Percentiles rank a stretch among this genome's conserved stretches.
These are phyloP conservation scores for Meriones unguiculatus DNA, from an alignment of 2,113 vertebrate species.

Conservation along the genomic window DNA sequence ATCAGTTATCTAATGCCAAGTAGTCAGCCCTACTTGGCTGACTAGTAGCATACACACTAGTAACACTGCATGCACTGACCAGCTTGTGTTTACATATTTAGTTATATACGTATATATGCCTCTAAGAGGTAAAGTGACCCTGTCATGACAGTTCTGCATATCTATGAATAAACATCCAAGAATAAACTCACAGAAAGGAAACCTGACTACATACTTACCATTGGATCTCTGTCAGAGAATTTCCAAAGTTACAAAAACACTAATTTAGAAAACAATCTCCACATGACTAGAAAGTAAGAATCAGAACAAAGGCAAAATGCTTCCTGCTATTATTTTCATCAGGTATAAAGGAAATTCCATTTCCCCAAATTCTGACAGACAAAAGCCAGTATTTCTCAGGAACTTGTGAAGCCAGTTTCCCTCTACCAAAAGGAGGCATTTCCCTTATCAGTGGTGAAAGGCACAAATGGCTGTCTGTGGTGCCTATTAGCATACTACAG, in stretches of 20 bases:
- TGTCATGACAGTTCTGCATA: not conserved
- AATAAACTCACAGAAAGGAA: conserved; percentile 28
- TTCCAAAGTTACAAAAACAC: conserved; percentile 51
- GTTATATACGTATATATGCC: not conserved
- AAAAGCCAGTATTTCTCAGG: not conserved
- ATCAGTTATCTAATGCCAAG: not conserved
- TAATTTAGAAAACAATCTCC: conserved; percentile 11
- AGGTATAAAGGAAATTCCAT: not conserved
- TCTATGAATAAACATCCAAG: not conserved
- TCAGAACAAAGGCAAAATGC: conserved; percentile 18
- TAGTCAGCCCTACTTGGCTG: not conserved
- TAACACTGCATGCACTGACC: not conserved
- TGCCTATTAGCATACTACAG: too few relatives aligned
- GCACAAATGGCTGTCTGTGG: not conserved
- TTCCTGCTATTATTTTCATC: not conserved
- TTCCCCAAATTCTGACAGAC: not conserved
- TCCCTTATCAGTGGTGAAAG: not conserved
- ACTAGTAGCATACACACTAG: not conserved
- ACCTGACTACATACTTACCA: not conserved
- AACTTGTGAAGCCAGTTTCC: not conserved
- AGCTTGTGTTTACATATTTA: not conserved
- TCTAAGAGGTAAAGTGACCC: not conserved
- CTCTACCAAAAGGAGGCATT: not conserved
- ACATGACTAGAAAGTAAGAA: conserved; percentile 29
- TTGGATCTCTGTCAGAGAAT: not conserved